Conservation (phyloP, 2,113 vertebrate species). For the Phoenicopterus ruber region DNA sequence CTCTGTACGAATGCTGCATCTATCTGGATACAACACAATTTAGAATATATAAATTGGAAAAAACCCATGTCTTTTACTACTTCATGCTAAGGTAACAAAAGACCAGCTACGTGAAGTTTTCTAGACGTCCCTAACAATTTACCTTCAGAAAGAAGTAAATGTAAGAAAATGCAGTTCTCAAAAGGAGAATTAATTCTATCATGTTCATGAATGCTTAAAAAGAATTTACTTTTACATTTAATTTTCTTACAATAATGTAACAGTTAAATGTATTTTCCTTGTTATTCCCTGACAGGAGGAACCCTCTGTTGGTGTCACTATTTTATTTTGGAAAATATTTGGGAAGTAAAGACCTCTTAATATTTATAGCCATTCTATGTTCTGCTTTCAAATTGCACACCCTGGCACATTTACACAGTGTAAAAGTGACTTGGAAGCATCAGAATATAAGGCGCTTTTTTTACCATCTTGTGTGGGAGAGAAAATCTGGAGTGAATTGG, state of each 20-base stretch:
- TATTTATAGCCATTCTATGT: background rate
- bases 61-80: background rate
- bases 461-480: background rate
- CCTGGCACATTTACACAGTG: background rate
- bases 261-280: background rate
- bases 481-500: background rate
- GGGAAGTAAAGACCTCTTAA: background rate
- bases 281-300: background rate
- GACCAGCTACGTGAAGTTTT: background rate
- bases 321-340: constrained; percentile 17
- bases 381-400: background rate
- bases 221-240: background rate
- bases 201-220: background rate
- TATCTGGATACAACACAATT: background rate
- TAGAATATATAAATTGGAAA: background rate
- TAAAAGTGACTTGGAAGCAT: background rate
- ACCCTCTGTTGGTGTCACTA: background rate
- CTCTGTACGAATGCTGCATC: background rate
- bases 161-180: background rate
- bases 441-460: background rate
- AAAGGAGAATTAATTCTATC: background rate
- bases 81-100: background rate
- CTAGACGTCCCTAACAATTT: background rate
- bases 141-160: background rate
- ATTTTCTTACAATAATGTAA: background rate